Percentiles rank a stretch among this genome's conserved stretches.
These are phyloP conservation scores for Catotricha subobsoleta DNA, from an alignment of 2,888 invertebrate genomes.

Conservation along the genomic window DNA sequence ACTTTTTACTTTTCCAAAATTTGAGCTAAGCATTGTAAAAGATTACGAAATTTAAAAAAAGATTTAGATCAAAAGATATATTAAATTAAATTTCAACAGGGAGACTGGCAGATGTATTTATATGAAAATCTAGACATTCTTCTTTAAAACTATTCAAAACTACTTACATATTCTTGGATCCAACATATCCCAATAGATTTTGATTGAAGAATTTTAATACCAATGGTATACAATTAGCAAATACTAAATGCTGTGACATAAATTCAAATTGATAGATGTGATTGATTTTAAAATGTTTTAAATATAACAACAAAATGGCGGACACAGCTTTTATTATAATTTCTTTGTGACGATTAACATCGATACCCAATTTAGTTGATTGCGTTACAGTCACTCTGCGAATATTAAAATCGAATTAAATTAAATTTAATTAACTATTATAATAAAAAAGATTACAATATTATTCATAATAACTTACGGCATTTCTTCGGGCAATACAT, in stretches of 20 bases:
- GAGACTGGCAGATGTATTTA: too few relatives aligned
- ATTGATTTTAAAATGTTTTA: slow-evolving; percentile 94
- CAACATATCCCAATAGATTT: slow-evolving; percentile 86
- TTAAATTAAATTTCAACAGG: too few relatives aligned
- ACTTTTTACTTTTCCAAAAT: too few relatives aligned
- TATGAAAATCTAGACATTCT: too few relatives aligned
- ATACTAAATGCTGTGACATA: slow-evolving; percentile 95
- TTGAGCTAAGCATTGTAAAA: too few relatives aligned
- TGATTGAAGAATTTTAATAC: slow-evolving; percentile 98
- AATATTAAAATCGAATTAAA: slow-evolving; percentile 8
- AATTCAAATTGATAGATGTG: slow-evolving; percentile 99
- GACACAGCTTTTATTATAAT: slow-evolving; percentile 94
- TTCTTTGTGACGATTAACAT: slow-evolving; percentile 96
- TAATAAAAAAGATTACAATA: slow-evolving; percentile 6
- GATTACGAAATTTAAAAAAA: too few relatives aligned
- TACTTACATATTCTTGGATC: slow-evolving; percentile 69
- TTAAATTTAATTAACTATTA: not conserved
- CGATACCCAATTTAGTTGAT: slow-evolving; percentile 87
- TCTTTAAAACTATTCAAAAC: too few relatives aligned
- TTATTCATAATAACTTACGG: slow-evolving; percentile 39
- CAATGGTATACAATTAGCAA: slow-evolving; percentile 96
- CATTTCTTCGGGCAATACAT: slow-evolving; percentile 94
- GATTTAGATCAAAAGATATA: too few relatives aligned
- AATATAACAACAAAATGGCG: slow-evolving; percentile 68
- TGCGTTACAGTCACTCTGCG: slow-evolving; percentile 73